A percentile compares a stretch with the other conserved stretches of the same genome.
Conservation (phyloP, 2,888 invertebrate genomes). For the Ophion ventricosus region DNA sequence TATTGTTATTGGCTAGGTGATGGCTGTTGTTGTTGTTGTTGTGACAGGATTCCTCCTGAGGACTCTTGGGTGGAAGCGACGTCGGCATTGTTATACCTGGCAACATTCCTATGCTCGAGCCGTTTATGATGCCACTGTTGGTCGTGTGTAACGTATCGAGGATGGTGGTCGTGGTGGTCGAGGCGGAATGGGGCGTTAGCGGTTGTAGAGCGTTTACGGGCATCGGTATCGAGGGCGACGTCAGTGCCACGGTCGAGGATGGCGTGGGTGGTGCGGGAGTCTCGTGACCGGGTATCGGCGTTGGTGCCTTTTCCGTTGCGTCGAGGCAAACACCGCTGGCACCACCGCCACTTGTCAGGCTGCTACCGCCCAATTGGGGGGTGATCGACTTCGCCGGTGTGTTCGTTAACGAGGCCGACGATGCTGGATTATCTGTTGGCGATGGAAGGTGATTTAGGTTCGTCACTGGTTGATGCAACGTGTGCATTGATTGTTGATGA, state of each 20-base stretch:
- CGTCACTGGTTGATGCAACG: conserved; percentile 79
- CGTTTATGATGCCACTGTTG: conserved; percentile 67
- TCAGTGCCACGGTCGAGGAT: conserved; percentile 80
- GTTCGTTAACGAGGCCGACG: conserved; percentile 70
- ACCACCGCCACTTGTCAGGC: conserved; percentile 65
- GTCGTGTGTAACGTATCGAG: conserved; percentile 60
- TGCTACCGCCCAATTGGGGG: conserved; percentile 68
- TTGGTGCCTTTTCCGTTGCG: conserved; percentile 81
- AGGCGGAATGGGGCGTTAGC: conserved; percentile 72
- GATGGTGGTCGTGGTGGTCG: conserved; percentile 66
- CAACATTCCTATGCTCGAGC: conserved; percentile 61
- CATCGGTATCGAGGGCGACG: conserved; percentile 77
- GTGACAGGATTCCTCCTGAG: conserved; percentile 82
- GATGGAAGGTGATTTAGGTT: conserved; percentile 83
- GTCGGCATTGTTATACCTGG: conserved; percentile 75
- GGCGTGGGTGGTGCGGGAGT: conserved; percentile 84
- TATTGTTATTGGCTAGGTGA: conserved; percentile 82
- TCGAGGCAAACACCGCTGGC: conserved; percentile 71
- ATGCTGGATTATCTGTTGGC: conserved; percentile 84
- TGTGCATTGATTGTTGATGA: conserved; percentile 76
- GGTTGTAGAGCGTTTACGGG: conserved; percentile 72
- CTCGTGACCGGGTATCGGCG: conserved; percentile 84
- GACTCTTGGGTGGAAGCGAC: conserved; percentile 84
- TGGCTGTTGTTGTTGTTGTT: conserved; percentile 84
- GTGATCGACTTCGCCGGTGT: conserved; percentile 80